Evolutionary conservation across 35 echinoderm and acorn worm species (phyloP).

Genomic region (Heliocidaris tuberculata): DNA sequence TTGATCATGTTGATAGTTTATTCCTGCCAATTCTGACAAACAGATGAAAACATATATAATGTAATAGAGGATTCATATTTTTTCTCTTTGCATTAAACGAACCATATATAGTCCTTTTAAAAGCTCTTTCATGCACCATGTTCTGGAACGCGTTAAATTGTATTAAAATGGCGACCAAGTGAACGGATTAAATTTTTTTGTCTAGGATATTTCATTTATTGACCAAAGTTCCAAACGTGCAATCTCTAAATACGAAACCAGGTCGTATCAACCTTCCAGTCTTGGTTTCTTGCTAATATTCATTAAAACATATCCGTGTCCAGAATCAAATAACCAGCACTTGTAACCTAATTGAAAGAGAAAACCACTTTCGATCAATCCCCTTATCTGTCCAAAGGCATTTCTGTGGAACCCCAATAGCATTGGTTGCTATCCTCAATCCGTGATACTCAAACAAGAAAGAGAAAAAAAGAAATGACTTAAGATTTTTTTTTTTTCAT

Average conservation of each 20-base stretch:
- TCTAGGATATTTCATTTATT: neutral
- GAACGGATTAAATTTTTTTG: too few species aligned
- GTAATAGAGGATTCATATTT: too few species aligned
- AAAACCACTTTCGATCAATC: slow-evolving; percentile 12
- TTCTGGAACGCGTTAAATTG: too few species aligned
- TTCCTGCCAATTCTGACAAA: too few species aligned
- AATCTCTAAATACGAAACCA: neutral
- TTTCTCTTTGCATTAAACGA: too few species aligned
- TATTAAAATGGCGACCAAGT: too few species aligned
- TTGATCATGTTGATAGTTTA: too few species aligned
- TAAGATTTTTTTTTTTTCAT: neutral
- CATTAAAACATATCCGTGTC: neutral
- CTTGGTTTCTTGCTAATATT: slow-evolving; percentile 4
- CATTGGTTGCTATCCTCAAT: neutral
- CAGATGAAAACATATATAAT: too few species aligned
- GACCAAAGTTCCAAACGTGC: neutral
- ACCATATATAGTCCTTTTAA: too few species aligned
- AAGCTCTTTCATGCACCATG: too few species aligned
- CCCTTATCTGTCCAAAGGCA: slow-evolving; percentile 1
- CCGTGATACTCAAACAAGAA: neutral
- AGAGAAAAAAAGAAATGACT: neutral
- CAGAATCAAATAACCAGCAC: slow-evolving; percentile 9
- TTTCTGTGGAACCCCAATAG: neutral
- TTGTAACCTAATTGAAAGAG: neutral
- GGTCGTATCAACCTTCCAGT: neutral